phyloP scores from a whole-genome alignment of 2,113 vertebrate species.

The Gopherus flavomarginatus region DNA sequence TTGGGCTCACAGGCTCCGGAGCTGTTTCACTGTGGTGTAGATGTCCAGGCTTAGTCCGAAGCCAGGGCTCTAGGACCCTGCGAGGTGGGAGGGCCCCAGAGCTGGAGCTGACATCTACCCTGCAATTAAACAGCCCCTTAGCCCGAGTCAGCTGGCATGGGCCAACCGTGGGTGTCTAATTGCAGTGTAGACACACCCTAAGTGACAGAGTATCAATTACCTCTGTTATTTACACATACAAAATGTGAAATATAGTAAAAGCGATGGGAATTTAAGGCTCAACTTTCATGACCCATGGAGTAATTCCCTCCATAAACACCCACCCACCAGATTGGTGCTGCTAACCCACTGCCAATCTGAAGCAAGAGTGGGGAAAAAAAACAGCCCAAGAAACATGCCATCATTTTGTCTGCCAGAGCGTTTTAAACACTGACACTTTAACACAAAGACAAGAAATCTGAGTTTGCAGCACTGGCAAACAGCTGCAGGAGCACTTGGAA shows the following conservation, averaged over 20 bases:
- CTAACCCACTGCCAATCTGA: not conserved
- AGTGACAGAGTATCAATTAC: not conserved
- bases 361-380: rapidly evolving
- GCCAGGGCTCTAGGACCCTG: not conserved
- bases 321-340: not conserved
- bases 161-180: not conserved
- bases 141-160: not conserved
- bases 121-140: not conserved
- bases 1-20: not conserved
- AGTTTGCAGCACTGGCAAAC: not conserved
- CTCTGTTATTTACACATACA: not conserved
- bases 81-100: not conserved
- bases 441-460: not conserved
- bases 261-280: not conserved
- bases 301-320: not conserved
- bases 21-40: not conserved
- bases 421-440: not conserved
- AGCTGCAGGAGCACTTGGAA: not conserved
- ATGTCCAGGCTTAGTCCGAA: not conserved
- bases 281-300: not conserved
- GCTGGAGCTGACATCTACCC: not conserved
- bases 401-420: not conserved
- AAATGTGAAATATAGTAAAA: not conserved
- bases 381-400: not conserved
- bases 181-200: not conserved